Conservation (phyloP, 2,113 vertebrate species). For the Spilogale gracilis region DNA sequence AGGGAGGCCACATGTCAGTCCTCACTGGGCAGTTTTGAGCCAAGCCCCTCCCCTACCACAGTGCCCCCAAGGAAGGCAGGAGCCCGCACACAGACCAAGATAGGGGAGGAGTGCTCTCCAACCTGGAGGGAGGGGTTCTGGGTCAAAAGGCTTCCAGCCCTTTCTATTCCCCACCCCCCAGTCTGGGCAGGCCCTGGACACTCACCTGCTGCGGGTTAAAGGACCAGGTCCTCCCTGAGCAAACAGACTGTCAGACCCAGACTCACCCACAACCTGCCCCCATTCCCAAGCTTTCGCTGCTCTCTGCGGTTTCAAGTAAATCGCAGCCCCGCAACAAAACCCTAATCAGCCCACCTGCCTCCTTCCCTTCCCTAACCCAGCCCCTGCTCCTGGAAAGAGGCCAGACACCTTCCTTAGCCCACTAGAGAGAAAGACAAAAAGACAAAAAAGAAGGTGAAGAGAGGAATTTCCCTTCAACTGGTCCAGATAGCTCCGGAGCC, state of each 20-base stretch:
- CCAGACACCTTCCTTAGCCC: not conserved
- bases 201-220: slow-evolving; percentile 12
- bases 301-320: not conserved
- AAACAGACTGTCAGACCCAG: slow-evolving; percentile 64
- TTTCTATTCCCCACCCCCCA: not conserved
- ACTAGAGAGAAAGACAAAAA: not conserved
- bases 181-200: not conserved
- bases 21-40: not conserved
- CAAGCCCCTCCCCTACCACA: slow-evolving; percentile 87
- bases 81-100: no score
- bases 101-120: not conserved
- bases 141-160: not conserved
- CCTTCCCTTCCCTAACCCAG: not conserved
- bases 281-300: not conserved
- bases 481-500: not conserved
- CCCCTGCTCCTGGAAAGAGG: not conserved
- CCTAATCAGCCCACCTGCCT: not conserved
- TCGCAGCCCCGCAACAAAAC: not conserved
- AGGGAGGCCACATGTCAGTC: not conserved
- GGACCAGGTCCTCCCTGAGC: slow-evolving; percentile 63
- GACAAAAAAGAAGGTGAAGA: not conserved
- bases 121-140: not conserved
- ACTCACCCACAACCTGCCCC: slow-evolving; percentile 57
- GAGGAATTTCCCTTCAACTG: not conserved
- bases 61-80: slow-evolving; percentile 81